Base-by-base conservation (phyloP, 1,140 invertebrate species). In the Centruroides vittatus region DNA sequence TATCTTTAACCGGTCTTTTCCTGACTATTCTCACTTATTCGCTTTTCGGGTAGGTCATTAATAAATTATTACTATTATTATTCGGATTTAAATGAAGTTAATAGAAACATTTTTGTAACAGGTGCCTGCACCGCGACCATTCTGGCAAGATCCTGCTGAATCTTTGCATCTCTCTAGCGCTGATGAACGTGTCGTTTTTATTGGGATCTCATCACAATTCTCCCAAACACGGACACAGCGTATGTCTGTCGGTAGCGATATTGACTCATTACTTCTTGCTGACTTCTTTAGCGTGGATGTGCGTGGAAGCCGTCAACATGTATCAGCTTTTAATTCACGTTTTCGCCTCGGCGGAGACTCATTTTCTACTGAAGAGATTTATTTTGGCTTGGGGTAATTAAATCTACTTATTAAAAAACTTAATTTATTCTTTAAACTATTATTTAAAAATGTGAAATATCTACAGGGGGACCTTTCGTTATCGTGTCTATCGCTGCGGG, bases 281-380 rank as follows among this genome's bases (percentile, higher is more conserved):
- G 47, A 70, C 75, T 4, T 75, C 77, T 13, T 67, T 81, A 47
- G 68, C 72, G 51, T 81, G 79, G 79, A 80, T 80, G 78, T 68
- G 76, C 49, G 73, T 79, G 5, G 78, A 81, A 61, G 79, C 78
- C 3, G 63, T 75, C 23, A 75, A 79, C 65, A 80, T 80, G 78
- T 79, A 79, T 67, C 77, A 78, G 41, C 70, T 80, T 9, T 70
- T 80, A 3, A 76, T 80, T 47, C 75, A 74, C n/a, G 79, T 80
- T 0, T 80, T 80, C 60, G 76, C 76, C 36, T 67, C 71, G 13
- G 73, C 77, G 36, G 76, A 79, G 36, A 73, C 72, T 4, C 69
- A 72, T 35, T 81, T 80, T 64, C 74, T 80, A 68, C 54, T 78
- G 11, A 80, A 80, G 65, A 67, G 79, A 61, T 71, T 72, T 57